Base-by-base conservation (phyloP, 1,140 invertebrate genomes). In the Yoshiicerus persimilis region DNA sequence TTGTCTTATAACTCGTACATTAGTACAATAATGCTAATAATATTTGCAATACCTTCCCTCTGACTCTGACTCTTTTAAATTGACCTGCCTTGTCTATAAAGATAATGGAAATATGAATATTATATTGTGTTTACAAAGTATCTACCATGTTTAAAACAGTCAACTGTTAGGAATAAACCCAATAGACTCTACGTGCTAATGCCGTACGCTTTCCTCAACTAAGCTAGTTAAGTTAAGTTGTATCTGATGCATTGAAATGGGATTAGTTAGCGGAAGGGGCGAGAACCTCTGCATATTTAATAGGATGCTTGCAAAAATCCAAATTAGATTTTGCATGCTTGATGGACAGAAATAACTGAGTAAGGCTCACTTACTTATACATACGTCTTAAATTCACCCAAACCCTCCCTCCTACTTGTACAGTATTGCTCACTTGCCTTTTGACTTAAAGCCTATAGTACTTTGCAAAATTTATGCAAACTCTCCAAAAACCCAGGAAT, bases 241-340 rank as follows among this genome's bases (percentile, higher is more conserved):
- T 34, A 80, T 20, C 75, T 80, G 75, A 80, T 80, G 30, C 75
- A 80, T 80, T 80, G 32, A 80, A 80, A 80, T 80, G 75, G 34
- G 38, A 36, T 80, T 20, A 36, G 75, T 80, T 80, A 80, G 75
- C 75, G 75, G 75, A 80, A 80, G 75, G 75, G 75, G 75, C 75
- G 75, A 80, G 75, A 80, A 80, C 75, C 75, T 80, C 75, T 80
- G 30, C 75, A 80, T 80, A 80, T 80, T 80, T 80, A 80, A 80
- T 80, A 20, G 75, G 34, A 80, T 38, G 30, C 75, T 80, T 80
- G 75, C 75, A 80, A 80, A 80, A 80, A 80, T 80, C 32, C 75
- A 80, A 80, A 80, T 80, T 80, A 80, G 75, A 80, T 80, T 80
- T 80, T 80, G 32, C 75, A 80, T 80, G 75, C 32, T 38, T 80